Conservation (phyloP, 2,797 vertebrate species). For the Hypotaenidia okinawae region DNA sequence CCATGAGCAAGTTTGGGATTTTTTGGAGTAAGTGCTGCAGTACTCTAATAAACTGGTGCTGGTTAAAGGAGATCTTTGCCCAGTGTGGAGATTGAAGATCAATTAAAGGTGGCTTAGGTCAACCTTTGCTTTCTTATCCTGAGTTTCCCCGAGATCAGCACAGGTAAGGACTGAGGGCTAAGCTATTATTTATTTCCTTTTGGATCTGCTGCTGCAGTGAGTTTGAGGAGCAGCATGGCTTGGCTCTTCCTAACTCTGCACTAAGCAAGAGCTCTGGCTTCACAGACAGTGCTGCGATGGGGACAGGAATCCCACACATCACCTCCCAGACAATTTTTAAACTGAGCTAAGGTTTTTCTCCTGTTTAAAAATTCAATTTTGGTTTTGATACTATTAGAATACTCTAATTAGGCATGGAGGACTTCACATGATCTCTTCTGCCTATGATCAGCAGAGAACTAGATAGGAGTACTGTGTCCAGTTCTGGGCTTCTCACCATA, state of each 20-base stretch:
- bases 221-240: neutral
- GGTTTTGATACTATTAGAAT: neutral
- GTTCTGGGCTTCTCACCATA: too few species aligned
- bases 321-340: neutral
- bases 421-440: neutral
- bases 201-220: neutral
- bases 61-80: constrained; percentile 11
- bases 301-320: neutral
- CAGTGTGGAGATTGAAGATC: neutral
- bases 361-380: neutral
- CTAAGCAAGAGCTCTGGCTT: neutral
- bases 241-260: neutral
- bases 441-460: neutral
- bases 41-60: neutral
- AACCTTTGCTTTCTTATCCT: constrained; percentile 2
- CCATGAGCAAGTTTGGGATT: neutral
- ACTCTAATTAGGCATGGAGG: neutral
- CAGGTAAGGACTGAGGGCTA: neutral
- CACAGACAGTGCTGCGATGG: neutral
- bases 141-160: neutral
- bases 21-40: neutral
- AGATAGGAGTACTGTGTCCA: neutral
- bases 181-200: neutral
- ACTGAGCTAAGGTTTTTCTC: neutral
- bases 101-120: neutral